Conservation (phyloP, 2,888 invertebrate species). For the Campaea margaritaria region DNA sequence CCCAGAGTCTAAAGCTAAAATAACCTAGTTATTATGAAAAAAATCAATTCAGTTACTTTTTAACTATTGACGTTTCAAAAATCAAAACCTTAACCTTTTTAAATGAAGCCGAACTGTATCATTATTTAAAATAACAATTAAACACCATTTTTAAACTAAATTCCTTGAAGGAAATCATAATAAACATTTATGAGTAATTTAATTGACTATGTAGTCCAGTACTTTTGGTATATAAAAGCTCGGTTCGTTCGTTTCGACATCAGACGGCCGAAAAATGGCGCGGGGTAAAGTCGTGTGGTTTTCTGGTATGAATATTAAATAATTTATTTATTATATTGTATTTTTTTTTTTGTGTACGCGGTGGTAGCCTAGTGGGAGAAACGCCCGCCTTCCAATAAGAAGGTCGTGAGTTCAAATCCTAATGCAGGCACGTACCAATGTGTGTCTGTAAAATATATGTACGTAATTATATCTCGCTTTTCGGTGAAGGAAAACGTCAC, state of each 20-base stretch:
- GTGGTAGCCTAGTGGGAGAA: no score
- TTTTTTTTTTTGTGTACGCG: no score
- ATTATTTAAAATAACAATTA: constrained; percentile 29
- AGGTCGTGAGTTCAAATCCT: no score
- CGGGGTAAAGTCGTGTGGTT: constrained; percentile 71
- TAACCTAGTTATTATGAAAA: no score
- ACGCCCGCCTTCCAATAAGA: no score
- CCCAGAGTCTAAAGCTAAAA: no score
- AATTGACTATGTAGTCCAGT: constrained; percentile 5
- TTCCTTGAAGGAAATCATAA: constrained; percentile 30
- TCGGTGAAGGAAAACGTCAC: no score
- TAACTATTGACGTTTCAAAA: neutral
- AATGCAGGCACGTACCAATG: no score
- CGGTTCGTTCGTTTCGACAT: constrained; percentile 25
- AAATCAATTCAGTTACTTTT: neutral
- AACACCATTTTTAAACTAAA: constrained; percentile 38
- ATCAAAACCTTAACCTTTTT: constrained; percentile 6
- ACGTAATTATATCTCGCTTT: no score
- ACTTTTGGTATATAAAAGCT: constrained; percentile 49
- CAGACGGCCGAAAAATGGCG: constrained; percentile 71
- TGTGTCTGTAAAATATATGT: no score
- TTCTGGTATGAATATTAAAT: constrained; percentile 56
- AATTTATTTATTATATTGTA: no score
- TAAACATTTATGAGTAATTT: constrained; percentile 15
- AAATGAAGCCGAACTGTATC: constrained; percentile 15